Evolutionary conservation across 2,113 vertebrate species (phyloP).

Genomic region (Pelodiscus sinensis): DNA sequence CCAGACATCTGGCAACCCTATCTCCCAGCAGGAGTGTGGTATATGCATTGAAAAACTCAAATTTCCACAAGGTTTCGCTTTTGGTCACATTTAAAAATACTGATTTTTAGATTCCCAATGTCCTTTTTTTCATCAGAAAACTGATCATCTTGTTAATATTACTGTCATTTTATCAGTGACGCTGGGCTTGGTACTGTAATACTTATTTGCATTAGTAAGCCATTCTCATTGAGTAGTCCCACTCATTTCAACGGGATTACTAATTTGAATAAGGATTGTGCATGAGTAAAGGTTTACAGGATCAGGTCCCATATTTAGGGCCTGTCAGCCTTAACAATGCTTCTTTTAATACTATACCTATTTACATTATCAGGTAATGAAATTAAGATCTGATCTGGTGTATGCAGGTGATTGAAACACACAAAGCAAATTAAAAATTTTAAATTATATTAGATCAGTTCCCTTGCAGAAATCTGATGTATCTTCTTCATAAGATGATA

Average conservation of each 20-base stretch:
- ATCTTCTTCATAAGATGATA: neutral
- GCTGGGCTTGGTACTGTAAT: constrained; percentile 19
- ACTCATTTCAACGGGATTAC: neutral
- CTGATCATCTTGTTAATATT: constrained; percentile 38
- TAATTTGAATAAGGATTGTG: neutral
- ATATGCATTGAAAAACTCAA: constrained; percentile 25
- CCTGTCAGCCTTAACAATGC: constrained; percentile 35
- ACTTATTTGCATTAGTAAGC: constrained; percentile 32
- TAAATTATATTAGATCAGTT: constrained; percentile 13
- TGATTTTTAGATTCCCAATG: neutral
- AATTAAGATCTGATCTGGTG: constrained; percentile 40
- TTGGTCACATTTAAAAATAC: neutral
- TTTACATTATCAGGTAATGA: constrained; percentile 57
- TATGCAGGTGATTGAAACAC: constrained; percentile 32
- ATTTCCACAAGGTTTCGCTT: constrained; percentile 20
- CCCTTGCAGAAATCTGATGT: neutral
- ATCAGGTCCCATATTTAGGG: neutral
- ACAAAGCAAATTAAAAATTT: constrained; percentile 22
- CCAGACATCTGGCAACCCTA: too few relatives aligned
- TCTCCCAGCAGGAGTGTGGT: constrained; percentile 23
- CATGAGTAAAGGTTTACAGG: constrained; percentile 16
- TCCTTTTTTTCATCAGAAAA: neutral
- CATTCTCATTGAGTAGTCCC: constrained; percentile 12
- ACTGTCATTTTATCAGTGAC: constrained; percentile 43
- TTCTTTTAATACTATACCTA: constrained; percentile 5